phyloP scores from a whole-genome alignment of 2,113 vertebrate species.

The Himantopus leucocephalus region DNA sequence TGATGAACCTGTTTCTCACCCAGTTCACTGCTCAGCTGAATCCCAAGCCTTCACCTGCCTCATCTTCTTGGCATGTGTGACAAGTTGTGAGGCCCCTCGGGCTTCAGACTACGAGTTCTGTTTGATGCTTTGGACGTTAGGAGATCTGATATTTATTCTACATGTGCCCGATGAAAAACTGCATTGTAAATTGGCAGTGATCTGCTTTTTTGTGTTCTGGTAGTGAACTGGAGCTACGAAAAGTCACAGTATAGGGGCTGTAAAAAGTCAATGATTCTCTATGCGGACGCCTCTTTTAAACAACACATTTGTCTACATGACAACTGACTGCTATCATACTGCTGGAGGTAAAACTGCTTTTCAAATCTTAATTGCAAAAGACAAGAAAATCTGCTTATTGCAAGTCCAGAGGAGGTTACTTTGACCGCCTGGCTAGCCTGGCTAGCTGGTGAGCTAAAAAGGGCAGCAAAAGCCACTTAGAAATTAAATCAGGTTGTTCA shows the following conservation, averaged over 20 bases:
- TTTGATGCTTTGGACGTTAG: background rate
- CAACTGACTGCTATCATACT: background rate
- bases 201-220: background rate
- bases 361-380: background rate
- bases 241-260: background rate
- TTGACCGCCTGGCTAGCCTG: background rate
- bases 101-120: accelerated
- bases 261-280: background rate
- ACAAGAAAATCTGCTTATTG: background rate
- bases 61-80: background rate
- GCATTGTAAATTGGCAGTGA: accelerated
- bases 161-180: accelerated
- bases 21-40: constrained; percentile 4
- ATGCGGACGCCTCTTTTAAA: background rate
- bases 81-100: background rate
- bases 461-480: background rate
- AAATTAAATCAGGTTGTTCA: background rate
- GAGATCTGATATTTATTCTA: background rate
- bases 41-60: constrained; percentile 25
- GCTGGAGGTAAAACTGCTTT: background rate
- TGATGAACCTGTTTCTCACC: background rate
- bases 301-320: background rate
- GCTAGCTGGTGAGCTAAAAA: background rate
- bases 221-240: background rate
- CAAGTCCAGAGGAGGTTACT: background rate